Base-by-base conservation (phyloP, 2,113 vertebrate species). In the Syngnathus scovelli region DNA sequence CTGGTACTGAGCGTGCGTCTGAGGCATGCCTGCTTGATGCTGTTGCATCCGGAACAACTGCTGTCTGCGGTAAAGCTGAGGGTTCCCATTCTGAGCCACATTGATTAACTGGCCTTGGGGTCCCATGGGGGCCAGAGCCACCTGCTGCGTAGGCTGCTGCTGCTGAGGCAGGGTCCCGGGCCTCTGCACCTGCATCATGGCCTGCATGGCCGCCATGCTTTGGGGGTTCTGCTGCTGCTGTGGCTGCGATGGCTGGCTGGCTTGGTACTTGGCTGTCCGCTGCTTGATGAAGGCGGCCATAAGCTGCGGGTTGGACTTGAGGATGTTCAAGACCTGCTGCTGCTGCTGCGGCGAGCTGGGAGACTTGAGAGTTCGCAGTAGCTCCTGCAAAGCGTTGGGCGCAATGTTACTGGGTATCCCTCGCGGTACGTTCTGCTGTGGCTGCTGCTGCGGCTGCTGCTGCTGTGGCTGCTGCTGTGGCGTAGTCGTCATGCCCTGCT, bases 221-320 rank as follows among this genome's bases (percentile, higher is more conserved):
- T 93, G 87, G 39, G 83, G 74, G 49, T 77, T 84, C 81, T 85
- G 88, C 73, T 83, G 83, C 67, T 84, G 87, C 82, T 93, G 93
- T 77, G 72, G 83, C 7, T 83, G 95, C 86, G 92, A 92, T 67
- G 83, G 94, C 82, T 98, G 96, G 76, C 85, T 98, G n/a, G 95
- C 94, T 84, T 95, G 95, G n/a, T 98, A 99, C 84, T 98, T 96
- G 68, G 95, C 94, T 0, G 96, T 96, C 90, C 97, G 91, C 88
- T 99, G 97, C 89, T 99, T 99, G 86, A 98, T 99, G 87, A 99
- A 99, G 81, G 97, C 96, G 21, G 97, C 97, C 97, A 99, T 99
- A 72, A 99, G 94, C 82, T 98, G 96, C 1, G 97, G 97, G 88
- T 99, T 99, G 13, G 96, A 98, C 78, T 99, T 99, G 23, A 98